A percentile compares a stretch with the other conserved stretches of the same genome.
Evolutionary conservation across 1,140 invertebrate species (phyloP).

Genomic region (Drosophila punjabiensis): DNA sequence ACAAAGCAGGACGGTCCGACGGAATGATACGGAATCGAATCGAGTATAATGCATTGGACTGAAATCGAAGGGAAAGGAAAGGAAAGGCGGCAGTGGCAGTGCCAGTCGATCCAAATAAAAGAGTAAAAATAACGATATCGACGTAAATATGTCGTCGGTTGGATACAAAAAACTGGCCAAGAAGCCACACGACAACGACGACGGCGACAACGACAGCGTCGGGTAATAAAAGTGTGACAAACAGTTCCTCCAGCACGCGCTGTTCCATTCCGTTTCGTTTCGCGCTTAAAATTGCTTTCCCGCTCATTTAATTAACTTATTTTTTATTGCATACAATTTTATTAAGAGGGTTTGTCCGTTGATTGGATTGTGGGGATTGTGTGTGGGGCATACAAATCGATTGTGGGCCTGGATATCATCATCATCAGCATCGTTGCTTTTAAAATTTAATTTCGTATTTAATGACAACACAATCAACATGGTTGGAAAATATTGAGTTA

Average conservation of each 20-base stretch:
- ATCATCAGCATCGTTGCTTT: not conserved
- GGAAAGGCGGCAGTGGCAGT: constrained; percentile 19
- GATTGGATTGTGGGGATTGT: constrained; percentile 28
- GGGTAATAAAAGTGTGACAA: constrained; percentile 31
- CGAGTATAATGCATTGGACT: constrained; percentile 4
- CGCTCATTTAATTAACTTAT: constrained; percentile 30
- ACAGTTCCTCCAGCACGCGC: constrained; percentile 13
- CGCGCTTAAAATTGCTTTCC: constrained; percentile 5
- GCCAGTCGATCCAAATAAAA: constrained; percentile 9
- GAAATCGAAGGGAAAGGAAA: constrained; percentile 7
- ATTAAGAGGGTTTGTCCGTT: constrained; percentile 27
- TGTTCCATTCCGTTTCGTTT: constrained; percentile 53
- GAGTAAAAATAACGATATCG: constrained; percentile 21
- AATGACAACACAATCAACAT: not conserved
- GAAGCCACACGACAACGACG: constrained; percentile 13
- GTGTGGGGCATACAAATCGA: constrained; percentile 34
- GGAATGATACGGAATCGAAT: constrained; percentile 22
- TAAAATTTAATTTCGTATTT: constrained; percentile 4
- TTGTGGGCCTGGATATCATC: constrained; percentile 7
- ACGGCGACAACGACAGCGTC: not conserved
- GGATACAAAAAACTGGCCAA: constrained; percentile 29
- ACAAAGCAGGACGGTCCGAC: not conserved
- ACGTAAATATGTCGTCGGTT: constrained; percentile 29
- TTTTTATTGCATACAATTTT: constrained; percentile 37
- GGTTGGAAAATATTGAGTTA: not conserved